phyloP scores from a whole-genome alignment of 2,888 invertebrate genomes.

The Caenorhabditis japonica region DNA sequence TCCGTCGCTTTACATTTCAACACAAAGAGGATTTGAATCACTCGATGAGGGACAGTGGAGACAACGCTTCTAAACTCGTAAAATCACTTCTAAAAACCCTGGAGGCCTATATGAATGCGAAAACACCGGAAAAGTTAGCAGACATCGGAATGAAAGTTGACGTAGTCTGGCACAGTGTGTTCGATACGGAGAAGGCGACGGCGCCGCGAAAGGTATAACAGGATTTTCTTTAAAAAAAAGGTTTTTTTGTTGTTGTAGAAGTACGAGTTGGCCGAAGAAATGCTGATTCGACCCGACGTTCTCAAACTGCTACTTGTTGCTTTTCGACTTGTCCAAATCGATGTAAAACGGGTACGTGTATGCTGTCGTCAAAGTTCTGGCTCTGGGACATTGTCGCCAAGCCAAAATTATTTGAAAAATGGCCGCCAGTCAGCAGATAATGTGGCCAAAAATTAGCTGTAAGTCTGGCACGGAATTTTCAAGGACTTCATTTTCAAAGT shows the following conservation, averaged over 20 bases:
- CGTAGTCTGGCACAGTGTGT: constrained; percentile 11
- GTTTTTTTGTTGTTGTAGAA: constrained; percentile 3
- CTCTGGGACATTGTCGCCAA: no score
- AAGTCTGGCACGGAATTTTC: no score
- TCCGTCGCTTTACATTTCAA: background rate
- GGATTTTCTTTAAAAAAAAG: no score
- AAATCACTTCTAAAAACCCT: constrained; percentile 5
- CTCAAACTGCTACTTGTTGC: constrained; percentile 6
- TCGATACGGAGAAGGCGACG: constrained; percentile 8
- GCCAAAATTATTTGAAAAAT: no score
- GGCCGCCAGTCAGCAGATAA: no score
- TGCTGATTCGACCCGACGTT: constrained; percentile 19
- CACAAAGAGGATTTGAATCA: background rate
- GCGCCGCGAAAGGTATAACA: constrained; percentile 27
- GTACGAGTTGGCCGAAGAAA: constrained; percentile 26
- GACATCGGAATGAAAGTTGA: constrained; percentile 8
- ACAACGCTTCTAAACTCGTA: constrained; percentile 2
- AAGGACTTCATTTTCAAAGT: no score
- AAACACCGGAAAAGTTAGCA: constrained; percentile 2
- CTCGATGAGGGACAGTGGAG: constrained; percentile 2
- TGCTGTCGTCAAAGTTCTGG: no score
- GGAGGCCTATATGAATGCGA: background rate
- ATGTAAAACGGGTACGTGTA: constrained; percentile 14
- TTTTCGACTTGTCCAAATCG: constrained; percentile 1
- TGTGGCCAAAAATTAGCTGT: no score